Base-by-base conservation (phyloP, 2,888 invertebrate species). In the Caenorhabditis uteleia region DNA sequence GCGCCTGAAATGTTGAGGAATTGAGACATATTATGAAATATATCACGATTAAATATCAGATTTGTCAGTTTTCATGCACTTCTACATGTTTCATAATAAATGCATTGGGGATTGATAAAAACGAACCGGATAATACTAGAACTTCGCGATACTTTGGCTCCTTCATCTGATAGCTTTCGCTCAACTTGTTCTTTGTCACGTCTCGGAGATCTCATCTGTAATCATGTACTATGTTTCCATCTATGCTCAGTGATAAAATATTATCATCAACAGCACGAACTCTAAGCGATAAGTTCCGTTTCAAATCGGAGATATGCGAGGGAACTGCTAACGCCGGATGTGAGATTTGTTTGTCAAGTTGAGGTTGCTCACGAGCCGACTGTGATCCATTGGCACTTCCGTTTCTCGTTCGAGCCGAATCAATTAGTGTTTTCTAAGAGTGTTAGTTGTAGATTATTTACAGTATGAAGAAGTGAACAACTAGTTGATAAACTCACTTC, bases 201-300 rank as follows among this genome's bases (percentile, higher is more conserved):
- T 27, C 72, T 54, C 16, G 74, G 67, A 36, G 75, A 75, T 43
- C 62, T 72, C 68, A 67, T 67, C 70, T 68, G 38, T 61, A 64
- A 38, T 26, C 31, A 23, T 10, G n/a, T 3, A 38, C 6, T 38
- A 20, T 38, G 18, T 38, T 38, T 38, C 7, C 18, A 38, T 20
- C 3, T 16, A 38, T n/a, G 7, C 20, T 38, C 3, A 38, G 20
- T 38, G 7, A 8, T 8, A 34, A 34, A 34, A 34, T 34, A 7
- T 10, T n/a, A 8, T 38, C 14, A n/a, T n/a, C n/a, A n/a, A n/a
- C 23, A 50, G 53, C 49, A 47, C 50, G 27, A 47, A 70, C 74
- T 39, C 70, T 65, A 23, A 72, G 55, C 1, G 72, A 72, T 33
- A 72, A 62, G 54, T 75, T 72, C 44, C 74, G 45, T 48, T 68